Evolutionary conservation across 2,888 invertebrate species (phyloP).

Genomic region (Gordius sp.): DNA sequence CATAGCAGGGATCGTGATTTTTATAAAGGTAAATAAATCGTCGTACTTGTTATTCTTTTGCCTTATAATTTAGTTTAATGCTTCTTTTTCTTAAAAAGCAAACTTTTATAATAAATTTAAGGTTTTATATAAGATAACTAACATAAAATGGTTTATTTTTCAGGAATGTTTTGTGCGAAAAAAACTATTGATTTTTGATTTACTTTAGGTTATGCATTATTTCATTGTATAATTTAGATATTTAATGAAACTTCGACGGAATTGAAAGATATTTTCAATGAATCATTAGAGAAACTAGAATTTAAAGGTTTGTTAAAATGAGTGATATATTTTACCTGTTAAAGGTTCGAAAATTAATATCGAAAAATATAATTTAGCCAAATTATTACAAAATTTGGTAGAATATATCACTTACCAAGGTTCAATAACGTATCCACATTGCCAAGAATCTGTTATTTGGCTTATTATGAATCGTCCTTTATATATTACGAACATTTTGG

Average conservation of each 20-base stretch:
- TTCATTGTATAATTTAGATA: no score
- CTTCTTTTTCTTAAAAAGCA: background rate
- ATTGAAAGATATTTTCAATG: background rate
- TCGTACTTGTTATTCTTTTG: background rate
- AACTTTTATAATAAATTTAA: no score
- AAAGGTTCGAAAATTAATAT: no score
- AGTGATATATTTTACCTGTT: background rate
- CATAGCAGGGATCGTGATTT: conserved; percentile 66
- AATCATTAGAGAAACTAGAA: background rate
- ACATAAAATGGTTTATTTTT: no score
- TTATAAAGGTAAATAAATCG: conserved; percentile 49
- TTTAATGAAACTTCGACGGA: background rate
- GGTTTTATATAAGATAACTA: no score
- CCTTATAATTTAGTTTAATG: background rate
- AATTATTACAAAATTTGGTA: conserved; percentile 6
- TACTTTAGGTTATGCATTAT: no score
- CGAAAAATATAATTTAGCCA: no score
- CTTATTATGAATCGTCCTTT: conserved; percentile 83
- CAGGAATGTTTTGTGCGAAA: no score
- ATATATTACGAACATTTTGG: no score
- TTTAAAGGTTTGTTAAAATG: background rate
- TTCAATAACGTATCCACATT: conserved; percentile 35
- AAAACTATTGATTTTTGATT: no score
- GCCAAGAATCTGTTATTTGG: conserved; percentile 98
- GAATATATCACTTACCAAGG: conserved; percentile 83